Conservation (phyloP, 2,888 invertebrate genomes). For the Strigamia crassipes region DNA sequence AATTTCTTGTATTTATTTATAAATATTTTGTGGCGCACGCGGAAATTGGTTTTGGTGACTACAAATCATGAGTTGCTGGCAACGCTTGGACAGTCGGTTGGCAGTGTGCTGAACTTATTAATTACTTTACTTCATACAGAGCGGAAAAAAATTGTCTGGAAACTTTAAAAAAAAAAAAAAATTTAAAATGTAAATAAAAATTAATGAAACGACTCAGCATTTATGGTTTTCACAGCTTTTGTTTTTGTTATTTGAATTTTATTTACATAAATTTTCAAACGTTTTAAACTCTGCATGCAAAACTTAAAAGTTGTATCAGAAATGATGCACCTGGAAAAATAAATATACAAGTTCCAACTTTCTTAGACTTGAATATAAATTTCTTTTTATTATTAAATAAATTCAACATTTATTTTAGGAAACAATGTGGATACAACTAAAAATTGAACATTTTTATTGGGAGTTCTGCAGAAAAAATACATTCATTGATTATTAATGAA, state of each 20-base stretch:
- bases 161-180: background rate
- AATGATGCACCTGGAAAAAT: too few species aligned
- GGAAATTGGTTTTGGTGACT: conserved; percentile 22
- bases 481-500: background rate
- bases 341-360: too few species aligned
- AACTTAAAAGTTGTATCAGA: too few species aligned
- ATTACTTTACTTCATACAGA: background rate
- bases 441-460: background rate
- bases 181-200: background rate
- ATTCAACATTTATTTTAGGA: too few species aligned
- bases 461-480: background rate
- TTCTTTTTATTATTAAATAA: too few species aligned
- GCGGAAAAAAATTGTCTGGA: background rate
- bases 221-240: conserved; percentile 1
- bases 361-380: too few species aligned
- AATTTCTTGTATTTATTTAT: conserved; percentile 25
- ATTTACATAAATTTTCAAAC: background rate
- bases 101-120: background rate
- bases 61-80: conserved; percentile 28
- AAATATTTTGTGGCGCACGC: conserved; percentile 28
- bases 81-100: conserved; percentile 27
- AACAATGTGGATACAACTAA: background rate
- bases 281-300: background rate
- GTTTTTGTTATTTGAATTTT: too few species aligned
- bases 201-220: background rate